Percentiles rank a stretch among this genome's conserved stretches.
Conservation (phyloP, 2,888 invertebrate species). For the Hartigia nigra region DNA sequence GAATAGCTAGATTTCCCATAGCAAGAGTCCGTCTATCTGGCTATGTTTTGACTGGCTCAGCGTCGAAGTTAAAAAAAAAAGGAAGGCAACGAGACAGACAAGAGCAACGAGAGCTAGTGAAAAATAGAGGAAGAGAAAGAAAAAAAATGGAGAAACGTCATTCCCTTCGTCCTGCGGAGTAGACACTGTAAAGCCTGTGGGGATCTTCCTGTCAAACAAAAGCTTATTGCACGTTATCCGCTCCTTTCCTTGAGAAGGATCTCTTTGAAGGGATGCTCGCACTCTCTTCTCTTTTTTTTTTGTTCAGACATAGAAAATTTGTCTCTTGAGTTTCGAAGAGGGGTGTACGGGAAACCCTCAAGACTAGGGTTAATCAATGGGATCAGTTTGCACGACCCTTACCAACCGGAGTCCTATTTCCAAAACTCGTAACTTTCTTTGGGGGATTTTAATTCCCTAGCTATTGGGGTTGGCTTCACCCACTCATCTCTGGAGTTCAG, state of each 20-base stretch:
- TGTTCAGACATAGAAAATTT: not conserved
- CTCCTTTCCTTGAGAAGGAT: not conserved
- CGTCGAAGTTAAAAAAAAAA: not conserved
- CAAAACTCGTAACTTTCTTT: not conserved
- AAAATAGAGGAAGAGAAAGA: not conserved
- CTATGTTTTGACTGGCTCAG: not conserved
- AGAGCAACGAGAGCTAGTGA: not conserved
- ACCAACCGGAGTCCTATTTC: not conserved
- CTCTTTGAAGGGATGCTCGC: not conserved
- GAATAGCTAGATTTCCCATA: not conserved
- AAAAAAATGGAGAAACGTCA: not conserved
- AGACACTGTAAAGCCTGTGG: not conserved
- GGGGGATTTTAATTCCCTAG: not conserved
- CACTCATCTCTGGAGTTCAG: not conserved
- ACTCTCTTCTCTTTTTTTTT: not conserved
- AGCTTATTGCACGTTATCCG: constrained; percentile 1
- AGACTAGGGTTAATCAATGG: not conserved
- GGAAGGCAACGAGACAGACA: not conserved
- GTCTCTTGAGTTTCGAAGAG: not conserved
- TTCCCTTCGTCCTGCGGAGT: not conserved
- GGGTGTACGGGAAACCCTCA: not conserved
- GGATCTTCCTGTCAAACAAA: constrained; percentile 10
- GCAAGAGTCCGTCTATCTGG: not conserved
- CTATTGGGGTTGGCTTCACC: not conserved
- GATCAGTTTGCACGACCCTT: not conserved